Conservation (phyloP, 2,888 invertebrate species). For the Oscheius sp. region DNA sequence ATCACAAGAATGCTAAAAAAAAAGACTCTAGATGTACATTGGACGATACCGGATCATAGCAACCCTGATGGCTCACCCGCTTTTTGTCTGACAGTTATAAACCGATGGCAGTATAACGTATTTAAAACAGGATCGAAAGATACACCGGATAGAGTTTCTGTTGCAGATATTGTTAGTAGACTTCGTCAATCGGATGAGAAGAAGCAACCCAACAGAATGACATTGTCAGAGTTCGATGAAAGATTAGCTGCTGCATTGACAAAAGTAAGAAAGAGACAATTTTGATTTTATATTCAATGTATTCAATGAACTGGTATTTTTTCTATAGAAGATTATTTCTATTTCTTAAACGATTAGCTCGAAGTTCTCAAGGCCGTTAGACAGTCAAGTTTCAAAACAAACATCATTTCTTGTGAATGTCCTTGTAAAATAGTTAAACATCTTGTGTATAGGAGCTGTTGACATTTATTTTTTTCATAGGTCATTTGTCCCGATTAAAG, state of each 20-base stretch:
- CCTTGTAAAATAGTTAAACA: too few relatives aligned
- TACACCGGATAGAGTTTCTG: constrained; percentile 63
- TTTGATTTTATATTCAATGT: background rate
- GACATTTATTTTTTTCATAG: too few relatives aligned
- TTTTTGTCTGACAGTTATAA: constrained; percentile 65
- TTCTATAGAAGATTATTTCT: background rate
- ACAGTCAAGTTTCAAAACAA: too few relatives aligned
- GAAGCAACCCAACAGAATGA: constrained; percentile 16
- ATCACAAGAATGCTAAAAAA: background rate
- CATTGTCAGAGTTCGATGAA: constrained; percentile 26
- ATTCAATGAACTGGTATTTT: background rate
- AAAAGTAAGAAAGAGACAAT: background rate
- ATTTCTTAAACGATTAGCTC: background rate
- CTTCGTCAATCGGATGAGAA: constrained; percentile 24
- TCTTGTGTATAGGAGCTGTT: too few relatives aligned
- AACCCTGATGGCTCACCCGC: constrained; percentile 65
- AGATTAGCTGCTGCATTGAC: constrained; percentile 21
- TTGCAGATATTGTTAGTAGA: constrained; percentile 55
- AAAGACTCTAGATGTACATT: constrained; percentile 60
- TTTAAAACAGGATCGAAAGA: constrained; percentile 68
- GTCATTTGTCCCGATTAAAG: background rate
- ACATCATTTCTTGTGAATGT: too few relatives aligned
- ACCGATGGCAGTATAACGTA: constrained; percentile 68
- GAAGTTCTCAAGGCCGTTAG: background rate
- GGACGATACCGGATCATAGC: constrained; percentile 68